Base-by-base conservation (phyloP, 1,140 invertebrate genomes). In the Listronotus bonariensis region DNA sequence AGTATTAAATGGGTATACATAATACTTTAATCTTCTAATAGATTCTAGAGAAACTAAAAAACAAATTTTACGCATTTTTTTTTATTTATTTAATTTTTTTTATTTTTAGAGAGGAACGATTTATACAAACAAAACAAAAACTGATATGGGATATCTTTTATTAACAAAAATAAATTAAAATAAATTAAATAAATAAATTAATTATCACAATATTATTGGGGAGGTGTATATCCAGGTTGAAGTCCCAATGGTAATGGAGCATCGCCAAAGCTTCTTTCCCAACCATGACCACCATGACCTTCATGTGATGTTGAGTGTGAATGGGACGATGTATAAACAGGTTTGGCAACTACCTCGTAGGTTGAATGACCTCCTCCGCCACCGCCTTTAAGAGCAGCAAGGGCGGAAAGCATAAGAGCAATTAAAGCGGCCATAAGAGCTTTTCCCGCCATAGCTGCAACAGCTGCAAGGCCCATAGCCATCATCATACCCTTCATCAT, bases 341-440 rank as follows among this genome's bases (percentile, higher is more conserved):
- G 91, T 68, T 92, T 92, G 51, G 88, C 87, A 18, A 92, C 87
- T 53, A 92, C 90, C 78, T 92, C 90, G 72, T 92, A 92, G 0
- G 89, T 91, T 0, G 90, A 91, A 18, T 88, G 88, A 68, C 89
- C 88, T 17, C 86, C 84, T 14, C 85, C 84, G n/a, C 87, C 86
- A 6, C 82, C 73, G 0, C 87, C 86, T 68, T 91, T 91, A 6
- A 92, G 76, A 0, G 89, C 89, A 18, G 91, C 84, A 31, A 92
- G 86, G 0, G 87, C 89, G 0, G 90, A 89, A 0, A 92, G 78
- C 0, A 87, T 82, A 18, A 90, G 72, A 0, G 88, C 87, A 67
- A 91, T 92, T 7, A 92, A 76, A 0, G 89, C 89, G 14, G 91
- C 84, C 38, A 93, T 86, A 8, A 92, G 74, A 2, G 91, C 91